Base-by-base conservation (phyloP, 2,888 invertebrate genomes). In the Tipula lateralis region DNA sequence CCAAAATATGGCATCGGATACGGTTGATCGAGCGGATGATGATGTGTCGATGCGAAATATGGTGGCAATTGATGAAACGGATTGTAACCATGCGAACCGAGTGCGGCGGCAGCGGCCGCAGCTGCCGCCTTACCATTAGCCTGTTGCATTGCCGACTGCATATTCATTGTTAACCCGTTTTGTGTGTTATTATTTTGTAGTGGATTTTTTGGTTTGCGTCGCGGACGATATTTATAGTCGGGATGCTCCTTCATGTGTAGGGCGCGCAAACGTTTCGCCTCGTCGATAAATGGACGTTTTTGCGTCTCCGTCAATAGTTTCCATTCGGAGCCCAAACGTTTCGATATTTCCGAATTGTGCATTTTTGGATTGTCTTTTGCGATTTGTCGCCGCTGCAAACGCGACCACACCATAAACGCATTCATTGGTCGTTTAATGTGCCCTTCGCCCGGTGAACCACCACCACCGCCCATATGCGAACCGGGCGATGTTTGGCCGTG, bases 371-470 rank as follows among this genome's bases (percentile, higher is more conserved):
- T 97, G 87, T 98, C 97, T 90, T 96, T 93, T 0, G 98, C 97
- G 88, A 98, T 98, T 90, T 97, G 96, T 84, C 97, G 93, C 16
- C 98, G 92, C 90, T 98, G 97, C 66, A 97, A 94, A 80, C 97
- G 91, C 4, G 97, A 97, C 98, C 98, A 98, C 12, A 90, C 98
- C 97, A 98, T 98, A 91, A 98, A 98, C 0, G 98, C 98, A 91
- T 98, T 98, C 98, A 99, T 98, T 1, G 98, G 98, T 24, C 98
- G 92, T 90, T 98, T 99, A 88, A 99, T 97, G 90, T 97, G 97
- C 9, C 93, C 94, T 87, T 95, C 95, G 0, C 90, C 90, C 0
- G 90, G 90, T 0, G 90, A 89, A 12, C 89, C n/a, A n/a, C n/a
- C n/a, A n/a, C n/a, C n/a, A n/a, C n/a, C 89, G 83, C 44, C 44